These are phyloP conservation scores for Rallus crepitans DNA, from an alignment of 2,797 vertebrate species.

Conservation along the genomic window DNA sequence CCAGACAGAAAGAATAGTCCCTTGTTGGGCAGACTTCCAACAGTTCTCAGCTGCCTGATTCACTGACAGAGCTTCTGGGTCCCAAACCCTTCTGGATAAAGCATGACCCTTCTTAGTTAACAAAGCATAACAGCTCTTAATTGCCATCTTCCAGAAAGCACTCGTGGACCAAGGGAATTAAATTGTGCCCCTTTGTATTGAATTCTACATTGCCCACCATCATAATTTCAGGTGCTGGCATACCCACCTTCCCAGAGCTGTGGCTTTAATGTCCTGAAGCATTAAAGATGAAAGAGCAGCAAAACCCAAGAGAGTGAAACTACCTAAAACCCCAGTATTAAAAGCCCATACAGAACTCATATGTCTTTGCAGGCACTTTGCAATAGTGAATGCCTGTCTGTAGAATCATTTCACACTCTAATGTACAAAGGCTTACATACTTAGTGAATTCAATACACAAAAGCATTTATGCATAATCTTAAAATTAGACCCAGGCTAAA, in stretches of 20 bases:
- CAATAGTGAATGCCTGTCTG: neutral
- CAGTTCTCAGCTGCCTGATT: neutral
- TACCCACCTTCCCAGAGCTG: neutral
- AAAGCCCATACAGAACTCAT: neutral
- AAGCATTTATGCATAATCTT: neutral
- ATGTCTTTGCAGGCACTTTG: neutral
- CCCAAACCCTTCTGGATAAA: neutral
- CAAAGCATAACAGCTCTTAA: constrained; percentile 1
- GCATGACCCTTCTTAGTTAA: neutral
- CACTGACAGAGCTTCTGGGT: neutral
- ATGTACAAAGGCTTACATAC: neutral
- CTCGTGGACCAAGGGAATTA: neutral
- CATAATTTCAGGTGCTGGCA: neutral
- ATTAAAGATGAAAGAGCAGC: neutral
- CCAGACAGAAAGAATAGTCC: neutral
- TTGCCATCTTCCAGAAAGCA: neutral
- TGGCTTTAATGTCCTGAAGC: neutral
- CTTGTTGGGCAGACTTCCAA: neutral
- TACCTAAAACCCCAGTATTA: neutral
- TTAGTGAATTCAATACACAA: neutral
- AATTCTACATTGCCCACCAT: neutral
- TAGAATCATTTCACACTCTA: neutral
- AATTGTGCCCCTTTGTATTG: neutral
- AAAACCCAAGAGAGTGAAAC: neutral
- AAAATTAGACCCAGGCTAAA: neutral